Evolutionary conservation across 2,797 vertebrate genomes (phyloP).

Genomic region (Poecilia picta): DNA sequence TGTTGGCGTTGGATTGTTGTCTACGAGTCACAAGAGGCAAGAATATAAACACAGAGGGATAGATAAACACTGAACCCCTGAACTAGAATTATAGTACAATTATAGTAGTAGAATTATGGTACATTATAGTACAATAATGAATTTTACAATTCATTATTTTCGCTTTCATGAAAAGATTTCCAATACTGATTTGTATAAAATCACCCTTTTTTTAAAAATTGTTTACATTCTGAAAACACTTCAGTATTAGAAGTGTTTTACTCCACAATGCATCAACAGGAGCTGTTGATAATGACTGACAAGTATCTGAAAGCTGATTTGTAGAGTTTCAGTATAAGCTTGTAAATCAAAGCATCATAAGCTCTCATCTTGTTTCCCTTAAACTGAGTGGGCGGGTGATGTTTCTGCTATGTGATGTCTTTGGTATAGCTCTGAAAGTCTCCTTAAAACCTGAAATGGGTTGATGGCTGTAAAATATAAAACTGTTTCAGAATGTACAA

Average conservation of each 20-base stretch:
- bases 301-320: slow-evolving; percentile 16
- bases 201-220: not conserved
- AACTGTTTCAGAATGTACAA: slow-evolving; percentile 5
- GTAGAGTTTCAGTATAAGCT: slow-evolving; percentile 8
- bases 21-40: not conserved
- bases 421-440: not conserved
- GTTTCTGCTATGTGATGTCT: slow-evolving; percentile 12
- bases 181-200: not conserved
- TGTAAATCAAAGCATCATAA: slow-evolving; percentile 7
- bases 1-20: not conserved
- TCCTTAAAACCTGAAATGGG: slow-evolving; percentile 7
- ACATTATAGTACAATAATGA: not conserved
- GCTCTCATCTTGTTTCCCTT: slow-evolving; percentile 3
- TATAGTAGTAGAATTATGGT: no score
- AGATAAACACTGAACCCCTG: not conserved
- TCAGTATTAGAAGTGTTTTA: not conserved
- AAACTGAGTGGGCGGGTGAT: not conserved
- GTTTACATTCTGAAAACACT: not conserved
- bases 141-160: not conserved
- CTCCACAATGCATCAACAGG: not conserved
- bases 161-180: not conserved
- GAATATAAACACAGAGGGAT: not conserved
- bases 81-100: not conserved
- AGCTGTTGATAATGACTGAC: slow-evolving; percentile 10
- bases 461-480: slow-evolving; percentile 8